Evolutionary conservation across 2,113 vertebrate genomes (phyloP), one percentile per base, ranked within the genome.

Genomic region (Phycodurus eques): DNA sequence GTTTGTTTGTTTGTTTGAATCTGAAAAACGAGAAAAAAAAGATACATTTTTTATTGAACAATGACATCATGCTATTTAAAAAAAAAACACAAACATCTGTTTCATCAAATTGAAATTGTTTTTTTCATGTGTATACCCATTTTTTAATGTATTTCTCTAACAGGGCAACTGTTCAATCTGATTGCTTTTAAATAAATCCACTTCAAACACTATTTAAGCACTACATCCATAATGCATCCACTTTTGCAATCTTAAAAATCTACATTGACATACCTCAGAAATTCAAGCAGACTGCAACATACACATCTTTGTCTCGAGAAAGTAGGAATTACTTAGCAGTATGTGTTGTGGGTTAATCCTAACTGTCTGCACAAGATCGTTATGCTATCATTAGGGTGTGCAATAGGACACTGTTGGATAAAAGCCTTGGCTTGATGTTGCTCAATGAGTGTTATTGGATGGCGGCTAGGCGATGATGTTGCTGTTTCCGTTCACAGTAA

Each of bases 391-490:
- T 87, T 86, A 86, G 84, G 80, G 82, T 75, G 81, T 75, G 74
- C 74, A 84, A 84, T 85, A 87, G 82, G 87, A 90, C 89, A 85
- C 81, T 82, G 80, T 75, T 54, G 53, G 87, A 83, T 87, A 89
- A 90, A 91, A 90, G 88, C 85, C 78, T 73, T 60, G 87, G 87
- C 74, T 65, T 85, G 88, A 90, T 90, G 85, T 81, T 86, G 78
- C 88, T 85, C 85, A 68, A 72, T 67, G 72, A 76, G 80, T 84
- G 82, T 88, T 88, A 88, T 87, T 84, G 74, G 83, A 82, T 73
- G 74, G 77, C 46, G 71, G 77, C 73, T 70, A 83, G 81, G 77
- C 73, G 72, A 68, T 75, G 77, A 87, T 88, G 82, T 83, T 81
- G 76, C 80, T 79, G 75, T 84, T 85, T 84, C 83, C 74, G 76